Base-by-base conservation (phyloP, 2,888 invertebrate species). In the Elegia similella region DNA sequence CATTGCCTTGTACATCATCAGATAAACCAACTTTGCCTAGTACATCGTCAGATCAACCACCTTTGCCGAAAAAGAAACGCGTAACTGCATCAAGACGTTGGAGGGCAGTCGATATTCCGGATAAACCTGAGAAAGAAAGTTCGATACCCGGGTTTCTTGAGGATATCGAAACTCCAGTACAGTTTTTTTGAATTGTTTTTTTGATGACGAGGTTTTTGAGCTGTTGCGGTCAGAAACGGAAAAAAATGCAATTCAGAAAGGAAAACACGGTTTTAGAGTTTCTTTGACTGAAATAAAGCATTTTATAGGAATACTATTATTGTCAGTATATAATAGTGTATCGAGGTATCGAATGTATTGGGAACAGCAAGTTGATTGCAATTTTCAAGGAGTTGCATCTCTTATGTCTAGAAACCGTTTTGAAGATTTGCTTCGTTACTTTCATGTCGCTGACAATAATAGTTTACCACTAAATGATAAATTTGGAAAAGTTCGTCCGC, bases 341-440 rank as follows among this genome's bases (percentile, higher is more conserved):
- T 10, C 65, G 7, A 60, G 60, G 43, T 61, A 65, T 46, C 52
- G 68, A 54, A 70, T 73, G 70, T 68, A 66, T 52, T 76, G 73
- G 69, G 63, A 70, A 63, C 66, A 60, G 57, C 59, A 47, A 47
- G 56, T 52, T n/a, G 73, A 75, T 56, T 64, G 64, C 42, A 60
- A 63, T 58, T 69, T 72, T 65, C 62, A 54, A 53, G 52, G 65
- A 42, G 69, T 76, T 15, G 59, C 63, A 50, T 47, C 60, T 58
- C 64, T 70, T 43, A 71, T 75, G 60, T 64, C 67, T 7, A 59
- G 76, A 61, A 64, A 76, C 62, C 54, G 67, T 42, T 53, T 53
- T 53, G 42, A 53, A 43, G 53, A 53, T 23, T 38, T 47, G 34
- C 17, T 48, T 15, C 55, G 42, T 48, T 48, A 16, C 6, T 55